phyloP scores from a whole-genome alignment of 2,113 vertebrate species.

The rat (Rattus norvegicus) region DNA sequence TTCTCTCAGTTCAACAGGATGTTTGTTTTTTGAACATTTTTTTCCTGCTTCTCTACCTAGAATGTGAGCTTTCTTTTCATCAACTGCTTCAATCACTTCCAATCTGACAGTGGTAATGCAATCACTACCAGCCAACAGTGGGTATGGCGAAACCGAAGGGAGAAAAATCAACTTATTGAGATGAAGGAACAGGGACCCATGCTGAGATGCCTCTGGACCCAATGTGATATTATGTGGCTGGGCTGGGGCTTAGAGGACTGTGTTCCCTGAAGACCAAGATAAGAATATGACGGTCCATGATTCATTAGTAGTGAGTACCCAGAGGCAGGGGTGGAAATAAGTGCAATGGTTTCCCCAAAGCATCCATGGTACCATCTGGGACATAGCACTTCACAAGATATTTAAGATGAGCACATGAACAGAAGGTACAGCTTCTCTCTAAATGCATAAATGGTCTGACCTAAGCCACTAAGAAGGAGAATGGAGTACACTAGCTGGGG shows the following conservation, averaged over 20 bases:
- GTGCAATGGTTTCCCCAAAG: neutral
- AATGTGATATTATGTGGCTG: neutral
- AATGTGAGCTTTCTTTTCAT: slow-evolving; percentile 61
- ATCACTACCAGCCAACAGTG: slow-evolving; percentile 30
- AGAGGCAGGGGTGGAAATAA: neutral
- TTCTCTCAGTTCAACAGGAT: slow-evolving; percentile 82
- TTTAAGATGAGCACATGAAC: neutral
- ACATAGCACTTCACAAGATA: neutral
- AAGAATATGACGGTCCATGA: neutral
- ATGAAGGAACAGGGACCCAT: neutral
- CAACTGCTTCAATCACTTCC: slow-evolving; percentile 79
- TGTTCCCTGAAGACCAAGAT: neutral
- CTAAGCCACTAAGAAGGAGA: neutral
- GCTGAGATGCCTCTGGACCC: neutral
- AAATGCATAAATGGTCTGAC: neutral
- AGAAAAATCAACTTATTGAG: neutral
- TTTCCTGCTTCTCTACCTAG: slow-evolving; percentile 71
- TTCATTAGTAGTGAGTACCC: neutral
- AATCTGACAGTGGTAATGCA: slow-evolving; percentile 65
- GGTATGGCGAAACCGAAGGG: neutral
- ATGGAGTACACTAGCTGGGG: neutral
- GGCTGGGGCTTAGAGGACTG: neutral
- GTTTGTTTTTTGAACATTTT: slow-evolving; percentile 29
- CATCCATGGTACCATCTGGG: neutral
- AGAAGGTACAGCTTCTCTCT: neutral